Evolutionary conservation across 2,888 invertebrate species (phyloP), one percentile per base, ranked within the genome.

Genomic region (Cyclophora albipunctata): DNA sequence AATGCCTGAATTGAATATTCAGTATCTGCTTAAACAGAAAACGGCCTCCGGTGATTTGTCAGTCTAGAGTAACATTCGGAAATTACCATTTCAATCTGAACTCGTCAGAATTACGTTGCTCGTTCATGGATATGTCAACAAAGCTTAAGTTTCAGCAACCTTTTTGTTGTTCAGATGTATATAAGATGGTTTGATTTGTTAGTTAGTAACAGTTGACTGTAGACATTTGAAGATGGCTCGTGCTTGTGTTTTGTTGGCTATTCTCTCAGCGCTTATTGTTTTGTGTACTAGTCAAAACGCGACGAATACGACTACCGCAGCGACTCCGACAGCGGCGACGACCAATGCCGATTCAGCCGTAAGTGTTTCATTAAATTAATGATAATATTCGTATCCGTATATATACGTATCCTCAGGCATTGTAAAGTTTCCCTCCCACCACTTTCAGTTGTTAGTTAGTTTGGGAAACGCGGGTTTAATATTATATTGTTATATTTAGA

Each of bases 1-100:
- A 37, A 37, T 35, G 34, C 44, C 37, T 37, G 1, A 37, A 47
- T 37, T 68, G 63, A 69, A 70, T 68, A 68, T 69, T 66, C 69
- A 69, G 60, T 47, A 58, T 5, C 58, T 40, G 46, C 51, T 54
- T 51, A 54, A 57, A 52, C 46, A 56, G 54, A 45, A 49, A 58
- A 45, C 51, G 56, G 53, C 57, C 62, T 61, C 49, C 50, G 55
- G 53, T 45, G 49, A 59, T 49, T 54, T 48, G 55, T 52, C 52
- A 50, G 45, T 48, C 47, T 55, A 51, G 53, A 56, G 60, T 53
- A 62, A 60, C 59, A 54, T 62, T 61, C 49, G 55, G 53, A 52
- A 54, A 61, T 60, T 57, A 47, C 45, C 54, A 58, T 57, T 41
- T 55, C 53, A 59, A 57, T 58, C 55, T 55, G 47, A 55, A 50